A percentile compares a stretch with the other conserved stretches of the same genome.
Conservation (phyloP, 2,113 vertebrate species). For the Plectropomus leopardus region DNA sequence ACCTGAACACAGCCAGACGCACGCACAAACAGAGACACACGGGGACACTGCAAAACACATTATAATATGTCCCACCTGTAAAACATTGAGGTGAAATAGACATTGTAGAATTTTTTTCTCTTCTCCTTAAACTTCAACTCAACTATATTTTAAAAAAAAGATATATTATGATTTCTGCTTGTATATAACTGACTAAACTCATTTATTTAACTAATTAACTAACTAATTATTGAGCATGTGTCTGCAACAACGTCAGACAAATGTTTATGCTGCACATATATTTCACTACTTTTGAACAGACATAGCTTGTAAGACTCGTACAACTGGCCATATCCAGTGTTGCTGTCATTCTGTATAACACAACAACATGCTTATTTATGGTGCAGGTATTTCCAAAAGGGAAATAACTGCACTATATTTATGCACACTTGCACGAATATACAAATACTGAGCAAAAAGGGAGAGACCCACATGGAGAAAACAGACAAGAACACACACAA, state of each 20-base stretch:
- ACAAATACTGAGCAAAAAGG: neutral
- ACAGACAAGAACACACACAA: neutral
- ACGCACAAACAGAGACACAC: neutral
- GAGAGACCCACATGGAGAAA: neutral
- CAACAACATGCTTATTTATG: conserved; percentile 37
- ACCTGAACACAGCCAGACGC: conserved; percentile 4
- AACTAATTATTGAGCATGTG: no score
- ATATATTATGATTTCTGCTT: neutral
- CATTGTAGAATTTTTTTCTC: no score
- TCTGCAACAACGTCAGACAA: neutral
- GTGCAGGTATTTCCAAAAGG: conserved; percentile 24
- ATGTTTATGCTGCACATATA: neutral
- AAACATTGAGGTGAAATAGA: neutral
- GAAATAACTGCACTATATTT: neutral
- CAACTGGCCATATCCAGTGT: neutral
- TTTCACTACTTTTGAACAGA: conserved; percentile 9
- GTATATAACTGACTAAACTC: neutral
- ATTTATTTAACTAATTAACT: no score
- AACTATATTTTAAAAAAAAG: conserved; percentile 2
- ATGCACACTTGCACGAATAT: neutral
- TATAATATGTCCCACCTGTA: neutral
- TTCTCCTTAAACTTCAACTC: neutral
- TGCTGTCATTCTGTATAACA: conserved; percentile 4
- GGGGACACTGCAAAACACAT: neutral
- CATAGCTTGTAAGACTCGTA: neutral